A percentile compares a stretch with the other conserved stretches of the same genome.
Conservation (phyloP, 2,797 vertebrate species). For the Coranthus polyacanthus region DNA sequence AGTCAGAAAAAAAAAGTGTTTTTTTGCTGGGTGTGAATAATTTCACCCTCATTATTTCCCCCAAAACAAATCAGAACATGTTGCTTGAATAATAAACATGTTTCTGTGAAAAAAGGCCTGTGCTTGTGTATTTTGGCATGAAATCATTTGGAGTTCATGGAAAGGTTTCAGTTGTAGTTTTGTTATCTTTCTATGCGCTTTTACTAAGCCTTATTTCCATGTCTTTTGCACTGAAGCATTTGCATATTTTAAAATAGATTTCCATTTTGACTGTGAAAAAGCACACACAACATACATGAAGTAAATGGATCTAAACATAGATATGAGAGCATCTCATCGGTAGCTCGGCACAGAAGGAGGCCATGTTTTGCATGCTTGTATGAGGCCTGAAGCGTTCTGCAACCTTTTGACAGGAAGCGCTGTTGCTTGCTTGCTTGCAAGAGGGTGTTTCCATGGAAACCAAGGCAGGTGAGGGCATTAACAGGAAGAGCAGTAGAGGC, state of each 20-base stretch:
- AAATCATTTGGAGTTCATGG: slow-evolving; percentile 37
- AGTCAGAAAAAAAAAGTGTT: slow-evolving; percentile 17
- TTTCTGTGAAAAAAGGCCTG: slow-evolving; percentile 35
- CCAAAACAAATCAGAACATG: slow-evolving; percentile 35
- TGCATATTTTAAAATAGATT: background rate
- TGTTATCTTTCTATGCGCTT: background rate
- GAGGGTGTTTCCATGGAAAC: slow-evolving; percentile 79
- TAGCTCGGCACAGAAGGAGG: slow-evolving; percentile 33
- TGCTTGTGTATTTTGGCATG: slow-evolving; percentile 53
- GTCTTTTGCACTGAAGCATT: background rate
- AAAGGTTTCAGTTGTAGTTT: slow-evolving; percentile 41
- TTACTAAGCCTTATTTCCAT: background rate
- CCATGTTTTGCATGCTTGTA: slow-evolving; percentile 44
- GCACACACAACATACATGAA: slow-evolving; percentile 4
- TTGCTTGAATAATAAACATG: slow-evolving; percentile 66
- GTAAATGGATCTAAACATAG: slow-evolving; percentile 7
- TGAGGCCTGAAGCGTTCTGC: slow-evolving; percentile 43
- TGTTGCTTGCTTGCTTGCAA: slow-evolving; percentile 53
- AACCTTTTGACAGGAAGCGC: slow-evolving; percentile 76
- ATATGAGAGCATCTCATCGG: slow-evolving; percentile 4
- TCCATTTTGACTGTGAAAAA: background rate
- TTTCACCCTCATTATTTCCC: slow-evolving; percentile 51
- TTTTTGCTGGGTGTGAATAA: slow-evolving; percentile 60
- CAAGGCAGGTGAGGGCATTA: slow-evolving; percentile 73
- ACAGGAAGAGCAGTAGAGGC: slow-evolving; percentile 66